Base-by-base conservation (phyloP, 1,140 invertebrate species). In the Halesus radiatus region DNA sequence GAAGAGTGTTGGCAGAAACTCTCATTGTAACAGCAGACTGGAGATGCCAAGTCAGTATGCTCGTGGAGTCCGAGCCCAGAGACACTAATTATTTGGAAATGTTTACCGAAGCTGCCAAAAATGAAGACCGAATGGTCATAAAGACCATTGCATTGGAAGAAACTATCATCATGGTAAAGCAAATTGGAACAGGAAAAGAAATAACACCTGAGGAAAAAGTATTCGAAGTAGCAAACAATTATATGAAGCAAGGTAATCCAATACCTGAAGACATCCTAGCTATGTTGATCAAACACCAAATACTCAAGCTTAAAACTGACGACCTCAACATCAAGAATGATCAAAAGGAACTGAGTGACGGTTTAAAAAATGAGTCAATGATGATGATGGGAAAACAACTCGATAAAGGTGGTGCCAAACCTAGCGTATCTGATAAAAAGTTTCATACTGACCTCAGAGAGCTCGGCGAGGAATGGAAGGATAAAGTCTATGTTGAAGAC, bases 391-490 rank as follows among this genome's bases (percentile, higher is more conserved):
- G 84, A 74, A 66, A 79, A 77, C 23, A 78, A 18, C 37, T 10
- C 8, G 37, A 45, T 45, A 45, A 45, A 45, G 37, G 37, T 45
- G 37, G 37, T 45, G 72, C 82, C 4, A 85, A 86, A 80, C 58
- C 66, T 1, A n/a, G 7, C 68, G 60, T 4, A 60, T 72, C 0
- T 70, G 85, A 85, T 23, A 88, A 88, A 78, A 90, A 90, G 81
- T 87, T 86, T 76, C 90, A 89, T 76, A 91, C 90, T 3, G 83
- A 82, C 53, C 84, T 91, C 52, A 85, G 88, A 50, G 88, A 87
- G 37, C 85, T 90, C n/a, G 89, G 88, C 10, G 90, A 92, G 83
- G 90, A 91, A 81, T 91, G 90, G 90, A 87, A 88, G 75, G 89
- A 91, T 81, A 88, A 87, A 81, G 84, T 88, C 15, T 90, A 89